Evolutionary conservation across 2,888 invertebrate species (phyloP).

Genomic region (Drosophila colorata): DNA sequence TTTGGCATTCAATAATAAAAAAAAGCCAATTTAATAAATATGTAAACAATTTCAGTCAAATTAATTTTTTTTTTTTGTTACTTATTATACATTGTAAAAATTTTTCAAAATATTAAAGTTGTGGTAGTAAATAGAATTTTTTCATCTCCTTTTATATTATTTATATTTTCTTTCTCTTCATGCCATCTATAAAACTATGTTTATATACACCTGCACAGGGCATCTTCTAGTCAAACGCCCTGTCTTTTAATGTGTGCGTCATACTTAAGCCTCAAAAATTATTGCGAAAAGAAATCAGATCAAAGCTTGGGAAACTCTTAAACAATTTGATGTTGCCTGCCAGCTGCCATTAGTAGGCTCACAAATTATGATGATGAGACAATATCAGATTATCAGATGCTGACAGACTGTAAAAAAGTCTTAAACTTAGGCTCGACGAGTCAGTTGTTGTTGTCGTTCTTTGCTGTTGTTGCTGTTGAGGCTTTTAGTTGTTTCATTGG

Average conservation of each 20-base stretch:
- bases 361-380: constrained; percentile 41
- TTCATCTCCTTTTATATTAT: no score
- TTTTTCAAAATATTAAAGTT: no score
- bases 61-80: no score
- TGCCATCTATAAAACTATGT: no score
- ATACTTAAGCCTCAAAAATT: constrained; percentile 9
- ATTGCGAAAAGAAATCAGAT: constrained; percentile 17
- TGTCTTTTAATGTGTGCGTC: neutral
- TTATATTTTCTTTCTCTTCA: no score
- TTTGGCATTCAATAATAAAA: constrained; percentile 42
- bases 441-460: neutral
- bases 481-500: constrained; percentile 29
- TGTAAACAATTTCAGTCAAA: constrained; percentile 13
- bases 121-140: no score
- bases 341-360: constrained; percentile 26
- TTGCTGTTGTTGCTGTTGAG: constrained; percentile 2
- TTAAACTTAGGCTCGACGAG: constrained; percentile 10
- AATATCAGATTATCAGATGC: constrained; percentile 42
- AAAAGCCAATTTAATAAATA: constrained; percentile 15
- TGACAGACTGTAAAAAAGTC: constrained; percentile 18
- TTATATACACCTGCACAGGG: no score
- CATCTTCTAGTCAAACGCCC: neutral
- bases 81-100: no score
- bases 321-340: constrained; percentile 28
- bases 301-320: constrained; percentile 22